These are phyloP conservation scores for Chondrilla cf. caribensis DNA, from an alignment of 37 sponge, comb jelly and placozoan species.

Conservation along the genomic window DNA sequence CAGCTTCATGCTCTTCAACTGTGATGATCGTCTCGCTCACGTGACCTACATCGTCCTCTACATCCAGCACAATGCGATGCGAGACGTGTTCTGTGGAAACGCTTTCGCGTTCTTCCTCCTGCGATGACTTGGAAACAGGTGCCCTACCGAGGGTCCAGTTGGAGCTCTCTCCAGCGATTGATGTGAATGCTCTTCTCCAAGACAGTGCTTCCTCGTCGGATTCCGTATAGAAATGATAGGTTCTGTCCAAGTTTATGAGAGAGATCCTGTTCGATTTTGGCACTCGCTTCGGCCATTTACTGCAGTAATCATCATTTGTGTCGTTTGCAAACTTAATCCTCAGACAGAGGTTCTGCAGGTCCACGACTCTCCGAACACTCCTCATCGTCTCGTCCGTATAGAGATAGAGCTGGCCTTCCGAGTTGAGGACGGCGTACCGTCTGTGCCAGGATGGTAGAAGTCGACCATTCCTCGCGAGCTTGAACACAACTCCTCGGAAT, in stretches of 20 bases:
- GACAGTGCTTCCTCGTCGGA: conserved; percentile 13
- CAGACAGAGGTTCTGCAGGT: conserved; percentile 25
- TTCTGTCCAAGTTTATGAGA: conserved; percentile 34
- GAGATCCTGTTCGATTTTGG: conserved; percentile 28
- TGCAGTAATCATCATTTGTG: conserved; percentile 30
- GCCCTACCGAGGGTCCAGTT: background rate
- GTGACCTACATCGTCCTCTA: background rate
- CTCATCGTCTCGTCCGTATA: conserved; percentile 23
- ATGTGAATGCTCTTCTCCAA: conserved; percentile 7
- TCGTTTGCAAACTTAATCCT: conserved; percentile 35
- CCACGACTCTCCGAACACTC: background rate
- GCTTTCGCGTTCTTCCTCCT: background rate
- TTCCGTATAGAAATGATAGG: conserved; percentile 40
- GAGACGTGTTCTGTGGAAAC: too few species aligned
- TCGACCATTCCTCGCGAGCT: conserved; percentile 33
- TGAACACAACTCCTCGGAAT: conserved; percentile 21
- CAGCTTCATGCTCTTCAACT: background rate
- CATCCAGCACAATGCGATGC: too few species aligned
- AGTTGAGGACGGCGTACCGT: conserved; percentile 40
- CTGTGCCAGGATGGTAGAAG: conserved; percentile 31
- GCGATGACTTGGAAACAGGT: background rate
- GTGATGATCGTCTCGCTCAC: background rate
- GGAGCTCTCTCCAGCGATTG: background rate
- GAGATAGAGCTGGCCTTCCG: conserved; percentile 31
- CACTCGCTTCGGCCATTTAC: conserved; percentile 28